phyloP scores from a whole-genome alignment of 1,140 invertebrate genomes.

The Drosophila guanche region DNA sequence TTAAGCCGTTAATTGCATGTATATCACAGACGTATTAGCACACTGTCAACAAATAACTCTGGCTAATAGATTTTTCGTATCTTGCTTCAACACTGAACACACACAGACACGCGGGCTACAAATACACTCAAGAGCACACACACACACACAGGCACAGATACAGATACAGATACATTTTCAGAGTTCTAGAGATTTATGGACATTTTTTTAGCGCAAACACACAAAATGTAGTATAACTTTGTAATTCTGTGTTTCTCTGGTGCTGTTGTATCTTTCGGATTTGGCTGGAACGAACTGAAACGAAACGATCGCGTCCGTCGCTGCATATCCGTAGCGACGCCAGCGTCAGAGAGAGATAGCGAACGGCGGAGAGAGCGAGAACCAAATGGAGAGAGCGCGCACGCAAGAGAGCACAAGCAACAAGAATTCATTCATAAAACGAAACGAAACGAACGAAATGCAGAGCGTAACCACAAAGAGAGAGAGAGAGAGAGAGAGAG shows the following conservation, averaged over 20 bases:
- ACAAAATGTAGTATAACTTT: slow-evolving; percentile 51
- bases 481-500: slow-evolving; percentile 3
- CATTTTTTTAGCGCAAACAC: slow-evolving; percentile 63
- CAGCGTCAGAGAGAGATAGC: slow-evolving; percentile 38
- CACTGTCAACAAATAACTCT: slow-evolving; percentile 22
- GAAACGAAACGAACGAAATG: slow-evolving; percentile 29
- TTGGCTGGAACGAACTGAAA: slow-evolving; percentile 80
- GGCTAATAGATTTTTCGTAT: slow-evolving; percentile 18
- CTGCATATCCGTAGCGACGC: slow-evolving; percentile 69
- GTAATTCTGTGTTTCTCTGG: slow-evolving; percentile 54
- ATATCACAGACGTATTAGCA: slow-evolving; percentile 47
- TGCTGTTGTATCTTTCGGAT: slow-evolving; percentile 83
- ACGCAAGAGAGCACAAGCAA: slow-evolving; percentile 58
- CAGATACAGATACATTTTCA: slow-evolving; percentile 6
- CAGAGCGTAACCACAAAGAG: no score
- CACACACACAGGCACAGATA: not conserved
- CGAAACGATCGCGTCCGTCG: slow-evolving; percentile 77
- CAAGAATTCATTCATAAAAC: slow-evolving; percentile 79
- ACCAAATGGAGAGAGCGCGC: slow-evolving; percentile 14
- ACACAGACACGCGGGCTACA: not conserved
- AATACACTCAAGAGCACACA: not conserved
- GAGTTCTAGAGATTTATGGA: slow-evolving; percentile 49
- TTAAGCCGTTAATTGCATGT: slow-evolving; percentile 48
- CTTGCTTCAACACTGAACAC: not conserved
- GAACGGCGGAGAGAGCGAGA: slow-evolving; percentile 27